phyloP scores from a whole-genome alignment of 2,113 vertebrate genomes.

The Calyptommatus sinebrachiatus region DNA sequence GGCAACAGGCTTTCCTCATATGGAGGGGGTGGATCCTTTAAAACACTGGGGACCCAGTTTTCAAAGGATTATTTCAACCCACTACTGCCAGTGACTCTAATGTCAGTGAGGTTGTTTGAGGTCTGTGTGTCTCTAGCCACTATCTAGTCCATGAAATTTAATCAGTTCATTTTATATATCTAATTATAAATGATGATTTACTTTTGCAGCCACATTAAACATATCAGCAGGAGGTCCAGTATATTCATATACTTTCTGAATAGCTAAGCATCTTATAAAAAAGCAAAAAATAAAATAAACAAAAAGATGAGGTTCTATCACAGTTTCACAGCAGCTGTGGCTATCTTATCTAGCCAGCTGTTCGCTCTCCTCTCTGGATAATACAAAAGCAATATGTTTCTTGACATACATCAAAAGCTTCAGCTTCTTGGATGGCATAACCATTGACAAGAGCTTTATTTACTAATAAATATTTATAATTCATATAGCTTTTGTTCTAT shows the following conservation, averaged over 20 bases:
- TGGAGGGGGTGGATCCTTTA: conserved; percentile 9
- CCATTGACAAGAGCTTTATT: neutral
- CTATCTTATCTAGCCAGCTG: neutral
- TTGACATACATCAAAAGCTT: neutral
- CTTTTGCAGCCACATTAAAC: conserved; percentile 9
- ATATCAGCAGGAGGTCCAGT: conserved; percentile 14
- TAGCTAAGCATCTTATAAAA: neutral
- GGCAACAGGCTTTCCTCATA: conserved; percentile 40
- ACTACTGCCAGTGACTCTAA: neutral
- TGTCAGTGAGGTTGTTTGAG: neutral
- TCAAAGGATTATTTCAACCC: neutral
- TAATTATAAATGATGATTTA: conserved; percentile 30
- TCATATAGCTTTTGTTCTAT: neutral
- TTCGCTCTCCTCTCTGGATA: neutral
- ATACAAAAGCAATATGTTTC: neutral
- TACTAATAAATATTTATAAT: conserved; percentile 12
- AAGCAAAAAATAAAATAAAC: neutral
- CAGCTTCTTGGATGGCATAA: neutral
- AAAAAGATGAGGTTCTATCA: neutral
- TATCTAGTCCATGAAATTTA: conserved; percentile 21
- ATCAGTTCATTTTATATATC: neutral
- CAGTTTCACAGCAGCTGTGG: neutral
- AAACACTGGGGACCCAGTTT: conserved; percentile 11
- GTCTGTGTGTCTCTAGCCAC: neutral
- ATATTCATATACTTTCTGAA: neutral